Evolutionary conservation across 2,888 invertebrate species (phyloP), one percentile per base, ranked within the genome.

Genomic region (Trissonchulus sp.): DNA sequence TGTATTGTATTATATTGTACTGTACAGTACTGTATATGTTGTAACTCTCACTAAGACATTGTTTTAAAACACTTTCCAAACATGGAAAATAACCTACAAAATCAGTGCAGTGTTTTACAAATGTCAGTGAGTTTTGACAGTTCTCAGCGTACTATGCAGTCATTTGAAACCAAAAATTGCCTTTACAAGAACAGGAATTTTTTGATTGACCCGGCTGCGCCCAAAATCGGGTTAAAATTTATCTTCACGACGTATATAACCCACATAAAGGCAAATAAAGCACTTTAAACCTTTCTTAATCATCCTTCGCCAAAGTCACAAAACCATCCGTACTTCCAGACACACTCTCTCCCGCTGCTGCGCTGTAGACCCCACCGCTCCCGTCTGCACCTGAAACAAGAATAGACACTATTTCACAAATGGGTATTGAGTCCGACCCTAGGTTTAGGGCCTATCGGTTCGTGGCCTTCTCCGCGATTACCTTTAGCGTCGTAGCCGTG

Each of bases 401-500:
- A 48, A 48, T 15, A 23, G 48, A 48, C 8, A 48, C 8, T 48
- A 15, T 15, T 15, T 15, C 8, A 15, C 8, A 48, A 48, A 65
- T 65, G 68, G 68, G 68, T 15, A 65, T 65, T 65, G 68, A 65
- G 28, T 65, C 68, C 8, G 68, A 65, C 35, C 68, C 68, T 8
- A 65, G 68, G n/a, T 65, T 33, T 34, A 8, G 68, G 68, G 68
- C 68, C 33, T 65, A 65, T 34, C 68, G 68, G 68, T 65, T 65
- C 35, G 68, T 65, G 35, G 68, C 68, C 18, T 65, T 65, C 35
- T 65, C 68, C n/a, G 68, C 68, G 8, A 65, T 65, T 34, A 34
- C 68, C 31, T 65, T 65, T n/a, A 65, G 68, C 35, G 35, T 65
- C 8, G 68, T 65, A 8, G 68, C 68, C 31, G 68, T 65, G 8